phyloP scores from a whole-genome alignment of 1,140 invertebrate genomes.

The Aricia agestis region DNA sequence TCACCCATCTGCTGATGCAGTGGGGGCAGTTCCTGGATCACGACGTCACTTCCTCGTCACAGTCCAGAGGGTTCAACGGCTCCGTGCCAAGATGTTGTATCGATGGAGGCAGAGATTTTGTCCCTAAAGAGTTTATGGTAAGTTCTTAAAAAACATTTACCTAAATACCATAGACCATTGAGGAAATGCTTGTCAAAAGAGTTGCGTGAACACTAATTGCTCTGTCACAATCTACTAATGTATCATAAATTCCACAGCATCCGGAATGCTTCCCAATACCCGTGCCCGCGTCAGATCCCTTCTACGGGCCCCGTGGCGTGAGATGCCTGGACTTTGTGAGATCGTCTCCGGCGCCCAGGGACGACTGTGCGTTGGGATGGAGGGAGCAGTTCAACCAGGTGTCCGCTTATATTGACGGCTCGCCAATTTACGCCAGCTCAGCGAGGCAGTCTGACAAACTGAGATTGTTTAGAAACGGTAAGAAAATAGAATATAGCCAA shows the following conservation, averaged over 20 bases:
- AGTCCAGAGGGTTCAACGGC: constrained; percentile 85
- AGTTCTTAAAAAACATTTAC: constrained; percentile 29
- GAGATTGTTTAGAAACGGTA: constrained; percentile 83
- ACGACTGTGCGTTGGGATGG: constrained; percentile 83
- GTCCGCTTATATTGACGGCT: constrained; percentile 94
- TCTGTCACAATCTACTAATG: not conserved
- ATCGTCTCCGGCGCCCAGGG: constrained; percentile 82
- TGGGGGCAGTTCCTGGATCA: constrained; percentile 92
- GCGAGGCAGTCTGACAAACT: constrained; percentile 85
- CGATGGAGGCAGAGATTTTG: constrained; percentile 78
- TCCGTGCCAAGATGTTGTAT: constrained; percentile 88
- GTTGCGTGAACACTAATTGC: too few relatives aligned
- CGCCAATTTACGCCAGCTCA: constrained; percentile 93
- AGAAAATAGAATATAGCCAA: constrained; percentile 18
- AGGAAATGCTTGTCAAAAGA: too few relatives aligned
- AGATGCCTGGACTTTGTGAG: constrained; percentile 86
- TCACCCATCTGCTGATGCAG: constrained; percentile 89
- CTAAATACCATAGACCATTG: not conserved
- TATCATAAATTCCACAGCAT: constrained; percentile 73
- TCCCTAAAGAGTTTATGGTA: constrained; percentile 80
- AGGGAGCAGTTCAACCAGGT: constrained; percentile 88
- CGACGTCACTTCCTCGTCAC: constrained; percentile 83
- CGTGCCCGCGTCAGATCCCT: constrained; percentile 83
- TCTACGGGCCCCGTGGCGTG: constrained; percentile 82
- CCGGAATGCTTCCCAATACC: constrained; percentile 89